These are phyloP conservation scores for Lasiurus borealis DNA, from an alignment of 2,113 vertebrate genomes.

Conservation along the genomic window DNA sequence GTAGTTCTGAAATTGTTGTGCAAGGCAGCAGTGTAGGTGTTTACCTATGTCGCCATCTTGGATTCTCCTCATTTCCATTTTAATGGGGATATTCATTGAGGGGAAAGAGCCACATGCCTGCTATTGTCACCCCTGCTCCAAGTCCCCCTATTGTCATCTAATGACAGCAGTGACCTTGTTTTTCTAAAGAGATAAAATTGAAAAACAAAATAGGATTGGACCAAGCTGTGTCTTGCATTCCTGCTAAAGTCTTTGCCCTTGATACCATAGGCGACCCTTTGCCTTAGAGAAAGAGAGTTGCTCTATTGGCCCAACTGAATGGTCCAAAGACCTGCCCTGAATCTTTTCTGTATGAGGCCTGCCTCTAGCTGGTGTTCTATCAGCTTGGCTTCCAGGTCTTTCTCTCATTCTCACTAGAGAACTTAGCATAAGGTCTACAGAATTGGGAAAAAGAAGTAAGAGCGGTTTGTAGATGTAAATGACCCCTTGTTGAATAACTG, in stretches of 20 bases:
- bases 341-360: not conserved
- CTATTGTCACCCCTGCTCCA: not conserved
- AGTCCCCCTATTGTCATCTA: not conserved
- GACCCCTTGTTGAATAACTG: conserved; percentile 18
- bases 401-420: not conserved
- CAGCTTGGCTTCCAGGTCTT: not conserved
- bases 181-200: not conserved
- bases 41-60: too few species aligned
- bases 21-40: too few species aligned
- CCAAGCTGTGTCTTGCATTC: not conserved
- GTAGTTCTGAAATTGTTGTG: too few species aligned
- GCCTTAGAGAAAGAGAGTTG: not conserved
- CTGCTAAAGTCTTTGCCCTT: not conserved
- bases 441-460: not conserved
- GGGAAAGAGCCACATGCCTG: not conserved
- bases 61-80: too few species aligned
- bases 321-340: not conserved
- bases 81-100: not conserved
- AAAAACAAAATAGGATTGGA: not conserved
- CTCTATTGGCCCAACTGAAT: not conserved
- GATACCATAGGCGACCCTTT: not conserved
- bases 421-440: not conserved
- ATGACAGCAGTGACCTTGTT: not conserved
- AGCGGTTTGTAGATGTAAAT: not conserved
- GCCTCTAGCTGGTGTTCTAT: not conserved